These are phyloP conservation scores for Gonatopus flavifemur DNA, from an alignment of 1,140 invertebrate genomes.

Conservation along the genomic window DNA sequence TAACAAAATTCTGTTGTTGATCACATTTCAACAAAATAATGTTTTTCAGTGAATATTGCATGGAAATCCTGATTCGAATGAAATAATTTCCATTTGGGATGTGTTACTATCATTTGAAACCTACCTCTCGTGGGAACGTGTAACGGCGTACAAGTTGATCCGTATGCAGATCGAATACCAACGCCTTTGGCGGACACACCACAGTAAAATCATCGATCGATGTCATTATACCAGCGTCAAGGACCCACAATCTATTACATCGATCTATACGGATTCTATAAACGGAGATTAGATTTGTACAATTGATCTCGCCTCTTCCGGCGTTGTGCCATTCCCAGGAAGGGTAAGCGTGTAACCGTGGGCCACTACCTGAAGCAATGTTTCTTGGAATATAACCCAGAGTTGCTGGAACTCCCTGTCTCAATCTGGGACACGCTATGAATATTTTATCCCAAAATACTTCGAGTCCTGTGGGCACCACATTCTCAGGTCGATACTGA, in stretches of 20 bases:
- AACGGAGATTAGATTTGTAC: constrained; percentile 74
- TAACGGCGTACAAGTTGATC: constrained; percentile 66
- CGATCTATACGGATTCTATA: constrained; percentile 72
- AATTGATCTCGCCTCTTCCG: constrained; percentile 69
- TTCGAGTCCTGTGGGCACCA: constrained; percentile 74
- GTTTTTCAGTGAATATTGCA: no score
- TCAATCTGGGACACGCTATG: constrained; percentile 69
- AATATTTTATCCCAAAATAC: constrained; percentile 72
- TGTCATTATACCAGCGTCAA: constrained; percentile 72
- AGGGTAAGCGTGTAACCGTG: constrained; percentile 72
- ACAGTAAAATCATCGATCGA: constrained; percentile 74
- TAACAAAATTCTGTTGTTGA: no score
- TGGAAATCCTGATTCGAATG: background rate
- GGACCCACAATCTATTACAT: constrained; percentile 76
- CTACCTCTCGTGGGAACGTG: constrained; percentile 52
- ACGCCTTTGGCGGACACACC: constrained; percentile 76
- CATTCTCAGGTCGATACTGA: constrained; percentile 69
- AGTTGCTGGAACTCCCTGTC: constrained; percentile 73
- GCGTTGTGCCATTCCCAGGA: constrained; percentile 78
- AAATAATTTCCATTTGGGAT: no score
- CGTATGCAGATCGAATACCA: constrained; percentile 75
- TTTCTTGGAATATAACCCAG: constrained; percentile 67
- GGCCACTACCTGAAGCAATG: constrained; percentile 65
- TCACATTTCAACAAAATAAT: no score
- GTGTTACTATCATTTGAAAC: constrained; percentile 1